Percentiles rank a stretch among this genome's conserved stretches.
Evolutionary conservation across 2,113 vertebrate species (phyloP).

Genomic region (Pseudonaja textilis): DNA sequence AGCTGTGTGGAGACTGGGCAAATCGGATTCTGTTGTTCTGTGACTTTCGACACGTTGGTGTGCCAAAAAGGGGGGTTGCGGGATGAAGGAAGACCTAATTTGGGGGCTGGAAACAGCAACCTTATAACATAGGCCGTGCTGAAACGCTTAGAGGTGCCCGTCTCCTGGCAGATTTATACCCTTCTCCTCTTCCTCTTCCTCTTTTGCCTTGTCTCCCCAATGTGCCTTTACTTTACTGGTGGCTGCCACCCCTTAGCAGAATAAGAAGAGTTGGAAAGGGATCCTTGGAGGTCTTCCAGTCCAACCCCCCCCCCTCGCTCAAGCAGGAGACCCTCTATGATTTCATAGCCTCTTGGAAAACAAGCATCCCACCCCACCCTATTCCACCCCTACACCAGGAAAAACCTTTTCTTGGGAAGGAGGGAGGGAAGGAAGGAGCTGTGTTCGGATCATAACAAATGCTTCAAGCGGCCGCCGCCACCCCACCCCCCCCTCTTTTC

Average conservation of each 20-base stretch:
- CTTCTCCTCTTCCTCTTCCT: slow-evolving; percentile 16
- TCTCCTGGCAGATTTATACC: slow-evolving; percentile 1
- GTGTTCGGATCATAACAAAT: slow-evolving; percentile 33
- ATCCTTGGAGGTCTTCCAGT: background rate
- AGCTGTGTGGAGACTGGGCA: no score
- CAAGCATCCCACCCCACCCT: background rate
- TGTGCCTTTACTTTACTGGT: slow-evolving; percentile 56
- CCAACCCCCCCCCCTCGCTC: background rate
- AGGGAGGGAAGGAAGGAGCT: background rate
- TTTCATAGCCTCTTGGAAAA: background rate
- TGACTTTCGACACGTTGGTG: background rate
- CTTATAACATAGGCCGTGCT: background rate
- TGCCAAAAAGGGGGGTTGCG: background rate
- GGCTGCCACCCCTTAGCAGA: background rate
- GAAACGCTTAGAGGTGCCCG: background rate
- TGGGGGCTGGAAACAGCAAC: slow-evolving; percentile 11
- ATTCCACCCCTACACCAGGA: background rate
- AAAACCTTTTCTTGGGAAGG: background rate
- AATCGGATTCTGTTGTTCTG: background rate
- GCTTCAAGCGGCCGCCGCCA: slow-evolving; percentile 55
- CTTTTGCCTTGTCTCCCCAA: background rate
- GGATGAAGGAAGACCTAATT: slow-evolving; percentile 15
- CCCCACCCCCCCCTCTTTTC: slow-evolving; percentile 40
- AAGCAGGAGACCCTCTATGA: background rate
- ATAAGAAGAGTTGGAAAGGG: background rate